Conservation (phyloP, 2,113 vertebrate genomes). For the Brachyistius frenatus region DNA sequence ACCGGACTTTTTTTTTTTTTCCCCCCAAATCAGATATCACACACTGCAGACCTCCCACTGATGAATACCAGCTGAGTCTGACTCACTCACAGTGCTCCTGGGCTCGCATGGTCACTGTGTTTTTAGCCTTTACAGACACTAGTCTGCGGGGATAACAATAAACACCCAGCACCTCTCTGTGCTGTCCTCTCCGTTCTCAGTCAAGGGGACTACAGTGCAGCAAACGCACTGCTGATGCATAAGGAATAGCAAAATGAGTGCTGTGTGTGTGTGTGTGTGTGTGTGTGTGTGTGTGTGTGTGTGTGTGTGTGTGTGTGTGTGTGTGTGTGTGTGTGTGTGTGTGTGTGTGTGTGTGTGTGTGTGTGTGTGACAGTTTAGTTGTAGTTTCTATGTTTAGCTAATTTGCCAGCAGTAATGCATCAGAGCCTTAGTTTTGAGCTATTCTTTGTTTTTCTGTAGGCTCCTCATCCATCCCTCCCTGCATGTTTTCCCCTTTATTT, state of each 20-base stretch:
- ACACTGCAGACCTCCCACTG: slow-evolving; percentile 62
- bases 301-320: background rate
- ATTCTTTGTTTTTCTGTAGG: slow-evolving; percentile 50
- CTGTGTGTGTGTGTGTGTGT: background rate
- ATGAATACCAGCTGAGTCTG: slow-evolving; percentile 68
- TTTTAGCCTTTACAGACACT: slow-evolving; percentile 64
- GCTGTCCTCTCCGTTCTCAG: slow-evolving; percentile 57
- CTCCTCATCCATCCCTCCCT: slow-evolving; percentile 38
- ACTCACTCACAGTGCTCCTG: slow-evolving; percentile 66
- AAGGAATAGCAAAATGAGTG: slow-evolving; percentile 52
- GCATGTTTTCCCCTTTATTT: slow-evolving; percentile 15
- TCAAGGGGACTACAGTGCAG: slow-evolving; percentile 56
- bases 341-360: background rate
- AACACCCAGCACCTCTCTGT: slow-evolving; percentile 52
- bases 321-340: background rate
- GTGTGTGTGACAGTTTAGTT: slow-evolving; percentile 10
- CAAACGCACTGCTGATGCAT: slow-evolving; percentile 56
- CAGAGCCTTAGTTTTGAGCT: slow-evolving; percentile 39
- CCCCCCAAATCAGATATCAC: slow-evolving; percentile 58
- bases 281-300: background rate
- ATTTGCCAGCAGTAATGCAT: slow-evolving; percentile 63
- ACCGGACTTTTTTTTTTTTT: slow-evolving; percentile 20
- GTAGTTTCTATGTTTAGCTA: slow-evolving; percentile 57
- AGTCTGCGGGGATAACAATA: slow-evolving; percentile 61
- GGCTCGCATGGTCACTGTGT: slow-evolving; percentile 49